Percentiles rank a stretch among this genome's conserved stretches.
Evolutionary conservation across 2,113 vertebrate genomes (phyloP).

Genomic region (Xenopus laevis): DNA sequence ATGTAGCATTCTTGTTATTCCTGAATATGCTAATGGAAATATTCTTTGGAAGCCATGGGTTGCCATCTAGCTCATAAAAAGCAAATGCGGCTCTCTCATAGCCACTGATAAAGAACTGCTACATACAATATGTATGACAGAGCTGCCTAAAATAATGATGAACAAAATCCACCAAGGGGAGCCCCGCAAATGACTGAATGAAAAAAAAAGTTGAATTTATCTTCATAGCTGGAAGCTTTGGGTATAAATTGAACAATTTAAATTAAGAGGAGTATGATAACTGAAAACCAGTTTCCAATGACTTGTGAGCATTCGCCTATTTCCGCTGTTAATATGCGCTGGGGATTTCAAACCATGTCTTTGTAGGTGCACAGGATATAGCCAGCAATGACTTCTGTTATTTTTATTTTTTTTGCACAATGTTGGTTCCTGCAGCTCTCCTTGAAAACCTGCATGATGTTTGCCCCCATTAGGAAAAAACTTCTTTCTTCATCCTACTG

Average conservation of each 20-base stretch:
- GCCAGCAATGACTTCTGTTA: no score
- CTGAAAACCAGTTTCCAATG: not conserved
- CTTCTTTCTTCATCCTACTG: no score
- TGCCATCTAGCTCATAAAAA: slow-evolving; percentile 14
- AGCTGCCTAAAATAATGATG: slow-evolving; percentile 43
- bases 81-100: slow-evolving; percentile 29
- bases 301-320: not conserved
- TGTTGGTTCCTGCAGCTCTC: not conserved
- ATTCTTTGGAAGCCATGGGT: slow-evolving; percentile 9
- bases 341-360: not conserved
- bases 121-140: slow-evolving; percentile 34
- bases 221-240: slow-evolving; percentile 46
- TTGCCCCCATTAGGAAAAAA: no score
- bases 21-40: not conserved
- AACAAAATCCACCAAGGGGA: slow-evolving; percentile 41
- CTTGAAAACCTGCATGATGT: not conserved
- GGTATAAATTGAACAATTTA: slow-evolving; percentile 37
- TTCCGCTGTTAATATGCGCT: not conserved
- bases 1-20: not conserved
- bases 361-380: not conserved
- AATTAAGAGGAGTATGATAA: not conserved
- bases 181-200: slow-evolving; percentile 36
- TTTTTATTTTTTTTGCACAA: not conserved
- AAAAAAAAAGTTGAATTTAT: slow-evolving; percentile 27
- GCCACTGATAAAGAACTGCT: slow-evolving; percentile 27